Conservation (phyloP, 2,113 vertebrate genomes). For the Rissa tridactyla region DNA sequence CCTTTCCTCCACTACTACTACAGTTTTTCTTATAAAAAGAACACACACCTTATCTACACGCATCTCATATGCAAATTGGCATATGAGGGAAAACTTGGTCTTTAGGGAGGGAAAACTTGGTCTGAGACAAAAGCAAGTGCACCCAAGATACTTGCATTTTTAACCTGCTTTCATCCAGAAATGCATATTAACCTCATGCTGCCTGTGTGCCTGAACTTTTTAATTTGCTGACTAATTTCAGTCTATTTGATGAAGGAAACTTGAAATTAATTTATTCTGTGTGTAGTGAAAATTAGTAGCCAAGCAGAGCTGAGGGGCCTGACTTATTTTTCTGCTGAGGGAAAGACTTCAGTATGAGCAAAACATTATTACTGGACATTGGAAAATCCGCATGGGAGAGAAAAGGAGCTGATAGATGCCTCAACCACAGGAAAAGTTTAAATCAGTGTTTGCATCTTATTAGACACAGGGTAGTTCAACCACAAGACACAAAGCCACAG, state of each 20-base stretch:
- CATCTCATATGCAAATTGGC: neutral
- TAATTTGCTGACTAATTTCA: neutral
- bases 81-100: neutral
- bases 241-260: neutral
- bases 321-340: neutral
- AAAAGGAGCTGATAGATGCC: neutral
- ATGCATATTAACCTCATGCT: neutral
- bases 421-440: neutral
- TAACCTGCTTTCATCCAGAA: neutral
- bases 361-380: neutral
- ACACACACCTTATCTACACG: neutral
- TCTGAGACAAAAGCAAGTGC: neutral
- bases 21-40: neutral
- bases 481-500: conserved; percentile 18
- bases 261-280: neutral
- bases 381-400: neutral
- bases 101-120: neutral
- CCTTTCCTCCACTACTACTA: neutral
- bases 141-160: neutral
- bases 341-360: neutral
- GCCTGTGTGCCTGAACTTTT: neutral
- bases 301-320: neutral
- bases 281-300: neutral
- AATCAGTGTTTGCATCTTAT: neutral
- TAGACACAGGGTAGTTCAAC: neutral